Evolutionary conservation across 1,140 invertebrate genomes (phyloP).

Genomic region (Diabrotica virgifera): DNA sequence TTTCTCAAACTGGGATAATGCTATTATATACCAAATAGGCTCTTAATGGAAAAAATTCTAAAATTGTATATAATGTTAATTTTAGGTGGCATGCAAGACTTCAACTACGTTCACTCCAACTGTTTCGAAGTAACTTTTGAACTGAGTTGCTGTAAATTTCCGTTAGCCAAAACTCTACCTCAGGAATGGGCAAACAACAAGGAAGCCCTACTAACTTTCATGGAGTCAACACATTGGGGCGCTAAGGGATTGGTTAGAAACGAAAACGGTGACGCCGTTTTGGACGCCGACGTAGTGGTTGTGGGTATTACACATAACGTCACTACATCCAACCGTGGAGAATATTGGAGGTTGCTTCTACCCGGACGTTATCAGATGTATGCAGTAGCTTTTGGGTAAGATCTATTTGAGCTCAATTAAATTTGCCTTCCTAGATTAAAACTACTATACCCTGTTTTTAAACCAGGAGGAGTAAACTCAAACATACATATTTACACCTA

Average conservation of each 20-base stretch:
- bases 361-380: conserved; percentile 77
- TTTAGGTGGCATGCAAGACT: conserved; percentile 95
- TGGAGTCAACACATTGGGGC: conserved; percentile 84
- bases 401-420: no score
- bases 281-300: conserved; percentile 68
- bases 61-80: no score
- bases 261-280: conserved; percentile 55
- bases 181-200: conserved; percentile 86
- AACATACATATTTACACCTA: no score
- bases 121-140: conserved; percentile 97
- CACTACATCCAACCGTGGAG: conserved; percentile 69
- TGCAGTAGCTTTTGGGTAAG: conserved; percentile 71
- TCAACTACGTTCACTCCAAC: conserved; percentile 93
- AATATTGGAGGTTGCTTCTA: conserved; percentile 83
- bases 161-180: conserved; percentile 64
- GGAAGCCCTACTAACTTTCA: conserved; percentile 75
- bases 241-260: conserved; percentile 66
- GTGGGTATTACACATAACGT: conserved; percentile 71
- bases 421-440: no score
- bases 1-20: no score
- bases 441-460: no score
- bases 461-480: no score
- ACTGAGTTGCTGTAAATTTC: conserved; percentile 94
- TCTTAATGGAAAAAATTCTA: no score
- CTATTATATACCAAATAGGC: no score